Percentiles rank a stretch among this genome's conserved stretches.
phyloP scores from a whole-genome alignment of 2,888 invertebrate species.

The Seladonia tumulorum region DNA sequence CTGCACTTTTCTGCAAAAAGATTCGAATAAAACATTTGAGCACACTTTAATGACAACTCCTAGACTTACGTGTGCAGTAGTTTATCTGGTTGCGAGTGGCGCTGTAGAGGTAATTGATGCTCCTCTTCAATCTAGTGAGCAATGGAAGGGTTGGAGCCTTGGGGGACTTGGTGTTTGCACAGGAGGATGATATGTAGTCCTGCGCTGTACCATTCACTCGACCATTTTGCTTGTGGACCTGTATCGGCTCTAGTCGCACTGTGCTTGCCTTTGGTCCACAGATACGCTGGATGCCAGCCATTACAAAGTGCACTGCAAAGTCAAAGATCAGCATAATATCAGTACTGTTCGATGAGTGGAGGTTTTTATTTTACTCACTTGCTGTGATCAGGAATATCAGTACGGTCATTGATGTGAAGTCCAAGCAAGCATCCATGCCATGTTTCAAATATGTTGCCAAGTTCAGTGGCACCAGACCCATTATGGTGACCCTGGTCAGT shows the following conservation, averaged over 20 bases:
- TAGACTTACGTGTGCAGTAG: slow-evolving; percentile 49
- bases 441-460: slow-evolving; percentile 79
- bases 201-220: slow-evolving; percentile 43
- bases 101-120: slow-evolving; percentile 35
- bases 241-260: slow-evolving; percentile 18
- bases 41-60: too few species aligned
- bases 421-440: slow-evolving; percentile 78
- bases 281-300: slow-evolving; percentile 75
- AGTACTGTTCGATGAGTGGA: not conserved
- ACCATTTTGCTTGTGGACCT: slow-evolving; percentile 45
- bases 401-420: slow-evolving; percentile 80
- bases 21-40: not conserved
- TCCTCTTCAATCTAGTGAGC: slow-evolving; percentile 30
- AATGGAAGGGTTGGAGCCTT: slow-evolving; percentile 2
- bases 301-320: slow-evolving; percentile 79
- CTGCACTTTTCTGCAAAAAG: slow-evolving; percentile 67
- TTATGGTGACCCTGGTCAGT: slow-evolving; percentile 78
- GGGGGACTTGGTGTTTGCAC: not conserved
- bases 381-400: slow-evolving; percentile 80
- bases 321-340: not conserved
- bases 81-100: slow-evolving; percentile 34
- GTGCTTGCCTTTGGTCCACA: slow-evolving; percentile 51
- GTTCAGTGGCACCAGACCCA: slow-evolving; percentile 81
- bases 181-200: slow-evolving; percentile 45
- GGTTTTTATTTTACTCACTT: slow-evolving; percentile 75